Evolutionary conservation across 2,797 vertebrate species (phyloP).

Genomic region (Gila robusta): DNA sequence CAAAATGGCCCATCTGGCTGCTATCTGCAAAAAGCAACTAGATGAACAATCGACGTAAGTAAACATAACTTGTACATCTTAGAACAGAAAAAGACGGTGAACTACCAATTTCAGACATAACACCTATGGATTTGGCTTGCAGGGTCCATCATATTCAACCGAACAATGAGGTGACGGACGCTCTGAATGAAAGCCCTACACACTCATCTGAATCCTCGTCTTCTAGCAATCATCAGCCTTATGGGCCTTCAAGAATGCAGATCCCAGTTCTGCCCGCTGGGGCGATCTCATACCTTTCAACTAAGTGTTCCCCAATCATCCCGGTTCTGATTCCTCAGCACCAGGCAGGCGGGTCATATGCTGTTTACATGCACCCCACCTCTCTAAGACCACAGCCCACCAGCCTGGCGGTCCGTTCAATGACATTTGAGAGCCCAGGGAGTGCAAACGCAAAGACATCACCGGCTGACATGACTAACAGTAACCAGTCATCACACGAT

Average conservation of each 20-base stretch:
- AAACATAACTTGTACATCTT: background rate
- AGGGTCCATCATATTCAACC: constrained; percentile 67
- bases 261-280: constrained; percentile 68
- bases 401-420: constrained; percentile 82
- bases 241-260: constrained; percentile 50
- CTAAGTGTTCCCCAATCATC: constrained; percentile 81
- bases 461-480: background rate
- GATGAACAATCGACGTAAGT: constrained; percentile 87
- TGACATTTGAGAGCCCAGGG: constrained; percentile 77
- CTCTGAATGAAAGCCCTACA: constrained; percentile 25
- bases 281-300: constrained; percentile 69
- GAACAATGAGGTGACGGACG: background rate
- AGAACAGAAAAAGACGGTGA: background rate
- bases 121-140: constrained; percentile 61
- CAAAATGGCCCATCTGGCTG: constrained; percentile 90
- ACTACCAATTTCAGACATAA: background rate
- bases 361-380: constrained; percentile 85
- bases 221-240: constrained; percentile 65
- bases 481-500: background rate
- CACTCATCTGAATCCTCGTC: constrained; percentile 51
- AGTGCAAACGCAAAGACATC: constrained; percentile 55
- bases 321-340: constrained; percentile 85
- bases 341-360: constrained; percentile 77
- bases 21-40: constrained; percentile 86
- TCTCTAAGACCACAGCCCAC: constrained; percentile 82